phyloP scores from a whole-genome alignment of 2,113 vertebrate species.

The Euleptes europaea region DNA sequence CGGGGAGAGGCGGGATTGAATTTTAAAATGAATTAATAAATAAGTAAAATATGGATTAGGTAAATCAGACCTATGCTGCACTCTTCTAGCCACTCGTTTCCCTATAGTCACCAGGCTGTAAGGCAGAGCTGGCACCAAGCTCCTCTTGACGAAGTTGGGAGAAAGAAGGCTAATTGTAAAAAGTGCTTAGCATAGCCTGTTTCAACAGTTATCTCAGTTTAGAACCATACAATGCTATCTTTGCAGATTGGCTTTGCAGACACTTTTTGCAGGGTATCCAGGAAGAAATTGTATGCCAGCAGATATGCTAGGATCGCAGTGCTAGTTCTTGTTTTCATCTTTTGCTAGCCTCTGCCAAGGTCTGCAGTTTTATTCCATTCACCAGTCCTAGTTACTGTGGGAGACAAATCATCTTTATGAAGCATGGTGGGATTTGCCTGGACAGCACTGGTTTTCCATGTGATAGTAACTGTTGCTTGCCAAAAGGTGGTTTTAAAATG shows the following conservation, averaged over 20 bases:
- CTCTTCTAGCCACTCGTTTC: neutral
- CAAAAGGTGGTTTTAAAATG: neutral
- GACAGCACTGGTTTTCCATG: neutral
- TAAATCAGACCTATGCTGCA: neutral
- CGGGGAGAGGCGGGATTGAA: too few species aligned
- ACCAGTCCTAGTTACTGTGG: neutral
- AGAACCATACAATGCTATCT: neutral
- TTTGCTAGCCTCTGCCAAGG: neutral
- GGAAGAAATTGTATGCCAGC: neutral
- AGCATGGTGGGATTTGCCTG: too few species aligned
- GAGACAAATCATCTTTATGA: too few species aligned
- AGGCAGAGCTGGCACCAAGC: neutral
- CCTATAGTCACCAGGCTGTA: neutral
- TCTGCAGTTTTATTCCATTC: neutral
- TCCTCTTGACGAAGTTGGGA: neutral
- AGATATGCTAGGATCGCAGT: neutral
- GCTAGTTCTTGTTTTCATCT: neutral
- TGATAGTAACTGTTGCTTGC: neutral
- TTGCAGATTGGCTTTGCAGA: neutral
- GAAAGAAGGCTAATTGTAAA: conserved; percentile 6
- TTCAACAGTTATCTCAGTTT: neutral
- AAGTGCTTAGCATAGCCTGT: neutral
- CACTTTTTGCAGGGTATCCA: neutral
- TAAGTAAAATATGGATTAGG: neutral
- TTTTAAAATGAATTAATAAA: too few species aligned